These are phyloP conservation scores for Gymnorhina tibicen DNA, from an alignment of 2,113 vertebrate species.

Conservation along the genomic window DNA sequence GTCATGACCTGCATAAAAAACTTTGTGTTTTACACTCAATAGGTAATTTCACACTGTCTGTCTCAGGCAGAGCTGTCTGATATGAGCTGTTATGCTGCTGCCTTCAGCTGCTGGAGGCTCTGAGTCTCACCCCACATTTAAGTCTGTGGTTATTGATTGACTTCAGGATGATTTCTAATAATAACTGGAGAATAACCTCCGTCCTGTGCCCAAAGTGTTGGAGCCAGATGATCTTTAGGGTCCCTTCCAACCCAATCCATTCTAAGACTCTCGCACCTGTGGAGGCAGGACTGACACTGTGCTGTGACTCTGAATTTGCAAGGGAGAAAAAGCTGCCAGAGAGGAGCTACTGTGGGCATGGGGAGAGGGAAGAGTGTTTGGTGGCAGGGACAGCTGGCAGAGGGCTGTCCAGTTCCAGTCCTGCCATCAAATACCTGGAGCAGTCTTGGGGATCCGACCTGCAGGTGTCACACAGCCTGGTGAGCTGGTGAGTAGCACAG, in stretches of 20 bases:
- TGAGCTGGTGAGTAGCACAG: rapidly evolving
- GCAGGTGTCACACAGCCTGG: not conserved
- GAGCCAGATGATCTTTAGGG: not conserved
- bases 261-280: not conserved
- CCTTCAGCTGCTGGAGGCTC: not conserved
- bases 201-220: not conserved
- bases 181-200: not conserved
- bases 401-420: not conserved
- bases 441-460: not conserved
- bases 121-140: not conserved
- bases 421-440: not conserved
- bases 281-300: not conserved
- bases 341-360: not conserved
- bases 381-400: not conserved
- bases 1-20: not conserved
- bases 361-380: not conserved
- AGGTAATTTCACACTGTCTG: constrained; percentile 44
- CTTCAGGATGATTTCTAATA: not conserved
- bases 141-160: not conserved
- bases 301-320: not conserved
- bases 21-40: constrained; percentile 22
- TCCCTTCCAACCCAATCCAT: not conserved
- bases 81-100: not conserved
- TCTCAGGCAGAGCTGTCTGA: not conserved
- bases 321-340: not conserved